Percentiles rank a stretch among this genome's conserved stretches.
Conservation (phyloP, 1,140 invertebrate species). For the Carposina sasakii region DNA sequence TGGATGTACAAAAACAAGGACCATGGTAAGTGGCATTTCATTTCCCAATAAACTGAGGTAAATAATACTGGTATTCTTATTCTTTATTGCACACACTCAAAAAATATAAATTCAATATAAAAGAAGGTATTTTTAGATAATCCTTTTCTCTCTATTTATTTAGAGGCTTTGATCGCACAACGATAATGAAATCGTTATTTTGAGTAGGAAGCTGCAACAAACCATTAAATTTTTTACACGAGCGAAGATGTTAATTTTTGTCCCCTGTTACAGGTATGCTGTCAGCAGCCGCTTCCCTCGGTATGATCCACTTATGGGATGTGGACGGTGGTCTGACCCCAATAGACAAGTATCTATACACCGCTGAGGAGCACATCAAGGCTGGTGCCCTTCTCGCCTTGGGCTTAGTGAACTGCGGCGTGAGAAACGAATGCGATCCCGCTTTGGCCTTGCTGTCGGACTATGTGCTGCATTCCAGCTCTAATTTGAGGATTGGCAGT, state of each 20-base stretch:
- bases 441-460: slow-evolving; percentile 96
- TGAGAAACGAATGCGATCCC: slow-evolving; percentile 98
- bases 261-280: slow-evolving; percentile 88
- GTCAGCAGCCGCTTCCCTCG: slow-evolving; percentile 97
- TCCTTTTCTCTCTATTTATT: too few relatives aligned
- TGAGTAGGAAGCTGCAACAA: too few relatives aligned
- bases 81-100: slow-evolving; percentile 7
- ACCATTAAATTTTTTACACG: too few relatives aligned
- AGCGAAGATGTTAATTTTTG: too few relatives aligned
- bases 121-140: too few relatives aligned
- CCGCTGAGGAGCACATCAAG: slow-evolving; percentile 95
- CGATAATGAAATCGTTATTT: too few relatives aligned
- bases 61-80: too few relatives aligned
- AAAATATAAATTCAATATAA: too few relatives aligned
- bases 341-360: slow-evolving; percentile 99
- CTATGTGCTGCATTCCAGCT: slow-evolving; percentile 93
- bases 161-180: too few relatives aligned
- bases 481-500: slow-evolving; percentile 94
- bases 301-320: slow-evolving; percentile 96
- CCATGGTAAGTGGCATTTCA: slow-evolving; percentile 78
- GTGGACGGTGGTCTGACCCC: slow-evolving; percentile 98
- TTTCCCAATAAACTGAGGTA: too few relatives aligned
- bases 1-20: slow-evolving; percentile 99
- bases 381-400: slow-evolving; percentile 97
- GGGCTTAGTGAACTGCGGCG: slow-evolving; percentile 98